Evolutionary conservation across 2,888 invertebrate species (phyloP).

Genomic region (Apeira syringaria): DNA sequence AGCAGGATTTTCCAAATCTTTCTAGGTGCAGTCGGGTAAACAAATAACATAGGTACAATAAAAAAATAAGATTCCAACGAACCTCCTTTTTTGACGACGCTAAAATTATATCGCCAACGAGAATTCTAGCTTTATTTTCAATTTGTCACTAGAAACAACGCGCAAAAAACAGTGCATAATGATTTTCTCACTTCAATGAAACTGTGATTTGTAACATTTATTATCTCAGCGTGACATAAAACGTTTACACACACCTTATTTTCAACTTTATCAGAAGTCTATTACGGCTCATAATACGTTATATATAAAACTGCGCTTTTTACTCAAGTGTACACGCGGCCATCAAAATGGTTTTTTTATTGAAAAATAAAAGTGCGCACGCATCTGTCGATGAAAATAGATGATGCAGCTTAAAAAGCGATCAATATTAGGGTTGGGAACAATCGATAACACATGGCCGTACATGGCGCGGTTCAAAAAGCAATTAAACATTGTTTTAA

Average conservation of each 20-base stretch:
- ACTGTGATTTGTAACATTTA: constrained; percentile 16
- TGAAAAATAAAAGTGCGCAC: constrained; percentile 11
- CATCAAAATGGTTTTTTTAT: constrained; percentile 19
- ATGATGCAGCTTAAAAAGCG: constrained; percentile 24
- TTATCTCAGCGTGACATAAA: constrained; percentile 4
- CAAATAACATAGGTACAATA: no score
- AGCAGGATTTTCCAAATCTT: no score
- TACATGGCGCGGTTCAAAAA: constrained; percentile 8
- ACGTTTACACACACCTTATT: no score
- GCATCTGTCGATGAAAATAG: constrained; percentile 26
- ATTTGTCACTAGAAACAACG: neutral
- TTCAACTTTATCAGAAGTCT: neutral
- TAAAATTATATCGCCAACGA: no score
- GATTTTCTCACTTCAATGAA: constrained; percentile 8
- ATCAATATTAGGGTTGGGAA: constrained; percentile 20
- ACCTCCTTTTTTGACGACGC: no score
- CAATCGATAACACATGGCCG: constrained; percentile 23
- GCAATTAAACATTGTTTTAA: constrained; percentile 24
- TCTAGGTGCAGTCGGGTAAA: no score
- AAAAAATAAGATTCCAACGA: no score
- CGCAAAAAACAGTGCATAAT: neutral
- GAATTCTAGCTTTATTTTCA: no score
- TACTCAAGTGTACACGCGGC: neutral
- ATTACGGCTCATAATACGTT: neutral
- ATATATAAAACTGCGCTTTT: neutral